Base-by-base conservation (phyloP, 2,113 vertebrate species). In the Zonotrichia leucophrys region DNA sequence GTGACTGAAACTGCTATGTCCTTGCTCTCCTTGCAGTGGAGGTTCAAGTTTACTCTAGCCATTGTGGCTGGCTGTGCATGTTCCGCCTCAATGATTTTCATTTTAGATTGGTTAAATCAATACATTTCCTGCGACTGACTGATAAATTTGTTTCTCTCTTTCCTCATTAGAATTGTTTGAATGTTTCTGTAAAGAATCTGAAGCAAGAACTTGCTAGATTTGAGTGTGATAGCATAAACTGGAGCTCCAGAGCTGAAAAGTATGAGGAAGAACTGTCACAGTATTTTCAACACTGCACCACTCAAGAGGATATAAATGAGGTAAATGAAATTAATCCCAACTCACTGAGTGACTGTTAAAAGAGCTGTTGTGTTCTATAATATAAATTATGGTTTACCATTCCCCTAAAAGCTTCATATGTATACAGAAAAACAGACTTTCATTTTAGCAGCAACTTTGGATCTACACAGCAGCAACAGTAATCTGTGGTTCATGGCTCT, bases 271-370 rank as follows among this genome's bases (percentile, higher is more conserved):
- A 95, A 52, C 89, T 98, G 80, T 94, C 94, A 67, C 78, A 47
- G 55, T 96, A 92, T 79, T 62, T 98, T 39, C 94, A 98, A 20
- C 97, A 96, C 89, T 98, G 96, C 28, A 55, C 89, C 31, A 86
- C 95, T 72, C 97, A 97, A 75, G 98, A 98, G 15, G 98, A 98
- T 80, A 97, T 98, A 84, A 97, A 94, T n/a, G 98, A 99, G 98
- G 98, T 99, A 83, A 84, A 85, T 87, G 52, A 59, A 37, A 64
- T n/a, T 28, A 87, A 85, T 79, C 15, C 28, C 23, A 86, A 24
- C 20, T 11, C 2, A 41, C 3, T 49, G 46, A 66, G 20, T 60
- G 33, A 31, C 74, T 76, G 8, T 25, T 47, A 41, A 78, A 67
- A 79, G 47, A 46, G 4, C 24, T 72, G 9, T 42, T 94, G 74